Conservation (phyloP, 2,113 vertebrate species). For the Oenanthe oenanthe region DNA sequence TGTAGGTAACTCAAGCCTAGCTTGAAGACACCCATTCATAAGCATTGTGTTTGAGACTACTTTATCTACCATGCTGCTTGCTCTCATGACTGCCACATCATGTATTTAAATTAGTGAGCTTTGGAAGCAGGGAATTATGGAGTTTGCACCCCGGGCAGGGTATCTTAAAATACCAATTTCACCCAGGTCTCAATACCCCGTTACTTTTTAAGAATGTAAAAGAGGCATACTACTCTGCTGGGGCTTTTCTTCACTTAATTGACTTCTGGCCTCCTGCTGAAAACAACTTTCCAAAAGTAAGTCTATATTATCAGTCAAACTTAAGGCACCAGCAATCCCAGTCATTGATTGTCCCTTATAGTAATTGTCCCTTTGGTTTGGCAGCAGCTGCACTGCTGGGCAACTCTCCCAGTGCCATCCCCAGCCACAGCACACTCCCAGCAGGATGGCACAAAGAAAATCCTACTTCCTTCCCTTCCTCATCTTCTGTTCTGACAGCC, state of each 20-base stretch:
- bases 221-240: not conserved
- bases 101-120: not conserved
- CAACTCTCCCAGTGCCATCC: not conserved
- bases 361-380: not conserved
- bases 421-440: not conserved
- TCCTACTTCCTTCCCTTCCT: not conserved
- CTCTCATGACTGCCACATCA: not conserved
- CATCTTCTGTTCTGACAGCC: not conserved
- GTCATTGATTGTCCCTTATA: not conserved
- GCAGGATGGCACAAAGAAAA: not conserved
- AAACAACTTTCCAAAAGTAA: not conserved
- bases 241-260: not conserved
- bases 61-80: not conserved
- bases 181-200: not conserved
- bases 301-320: not conserved
- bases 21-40: not conserved
- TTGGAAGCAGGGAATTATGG: not conserved
- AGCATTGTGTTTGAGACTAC: not conserved
- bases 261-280: not conserved
- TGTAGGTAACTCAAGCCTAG: not conserved
- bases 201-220: not conserved
- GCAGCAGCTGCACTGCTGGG: not conserved
- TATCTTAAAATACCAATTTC: not conserved
- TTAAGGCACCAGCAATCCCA: not conserved
- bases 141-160: not conserved